Evolutionary conservation across 2,113 vertebrate species (phyloP).

Genomic region (Rhinolophus ferrumequinum): DNA sequence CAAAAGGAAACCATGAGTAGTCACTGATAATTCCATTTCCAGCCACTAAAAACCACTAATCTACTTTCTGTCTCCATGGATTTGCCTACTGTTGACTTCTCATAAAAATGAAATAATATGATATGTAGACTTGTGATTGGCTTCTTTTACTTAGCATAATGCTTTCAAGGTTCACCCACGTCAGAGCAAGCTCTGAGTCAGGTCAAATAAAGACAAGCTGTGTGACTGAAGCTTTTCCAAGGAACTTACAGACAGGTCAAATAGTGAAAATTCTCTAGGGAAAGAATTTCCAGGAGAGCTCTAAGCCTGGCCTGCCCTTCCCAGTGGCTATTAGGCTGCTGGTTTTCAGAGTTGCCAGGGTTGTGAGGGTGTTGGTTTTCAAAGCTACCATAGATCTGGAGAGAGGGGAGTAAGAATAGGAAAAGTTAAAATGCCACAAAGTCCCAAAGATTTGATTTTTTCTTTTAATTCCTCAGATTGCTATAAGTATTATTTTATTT

Average conservation of each 20-base stretch:
- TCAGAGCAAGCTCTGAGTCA: not conserved
- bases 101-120: not conserved
- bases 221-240: not conserved
- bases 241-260: not conserved
- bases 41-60: no score
- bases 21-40: no score
- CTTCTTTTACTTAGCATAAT: not conserved
- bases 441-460: not conserved
- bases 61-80: not conserved
- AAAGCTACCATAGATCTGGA: not conserved
- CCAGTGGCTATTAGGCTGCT: not conserved
- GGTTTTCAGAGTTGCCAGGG: not conserved
- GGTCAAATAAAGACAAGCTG: not conserved
- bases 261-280: not conserved
- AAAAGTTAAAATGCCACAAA: not conserved
- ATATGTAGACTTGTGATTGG: not conserved
- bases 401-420: not conserved
- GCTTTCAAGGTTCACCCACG: not conserved
- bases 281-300: not conserved
- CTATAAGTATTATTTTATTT: not conserved
- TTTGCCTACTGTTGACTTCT: not conserved
- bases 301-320: not conserved
- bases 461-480: not conserved
- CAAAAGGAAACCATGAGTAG: no score
- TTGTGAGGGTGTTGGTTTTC: not conserved